These are phyloP conservation scores for Bungarus multicinctus DNA, from an alignment of 2,113 vertebrate genomes.

Conservation along the genomic window DNA sequence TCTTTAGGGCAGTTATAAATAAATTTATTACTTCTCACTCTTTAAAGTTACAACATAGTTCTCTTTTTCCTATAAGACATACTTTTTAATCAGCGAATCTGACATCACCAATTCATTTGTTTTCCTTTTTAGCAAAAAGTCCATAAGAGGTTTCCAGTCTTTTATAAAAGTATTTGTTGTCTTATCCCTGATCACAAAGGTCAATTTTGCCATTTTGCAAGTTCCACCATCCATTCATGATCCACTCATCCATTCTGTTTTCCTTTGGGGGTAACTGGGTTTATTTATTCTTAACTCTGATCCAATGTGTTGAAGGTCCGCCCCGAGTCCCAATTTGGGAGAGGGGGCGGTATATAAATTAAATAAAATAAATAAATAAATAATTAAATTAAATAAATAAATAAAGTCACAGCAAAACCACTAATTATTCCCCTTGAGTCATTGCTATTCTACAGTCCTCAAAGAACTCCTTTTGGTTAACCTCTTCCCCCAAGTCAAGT, in stretches of 20 bases:
- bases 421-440: background rate
- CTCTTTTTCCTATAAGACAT: background rate
- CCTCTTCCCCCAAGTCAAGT: background rate
- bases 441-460: background rate
- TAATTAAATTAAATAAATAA: too few species aligned
- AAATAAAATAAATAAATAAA: too few species aligned
- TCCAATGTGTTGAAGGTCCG: background rate
- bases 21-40: background rate
- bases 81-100: background rate
- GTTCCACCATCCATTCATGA: background rate
- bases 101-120: background rate
- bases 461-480: background rate
- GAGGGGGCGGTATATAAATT: too few species aligned
- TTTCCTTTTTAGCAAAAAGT: background rate
- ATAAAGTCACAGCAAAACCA: background rate
- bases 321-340: too few species aligned
- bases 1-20: background rate
- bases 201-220: background rate
- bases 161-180: background rate
- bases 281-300: background rate
- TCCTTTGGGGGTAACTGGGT: background rate
- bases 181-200: background rate
- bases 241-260: background rate
- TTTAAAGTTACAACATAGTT: background rate
- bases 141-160: background rate